A percentile compares a stretch with the other conserved stretches of the same genome.
Evolutionary conservation across 2,888 invertebrate species (phyloP).

Genomic region (Rhagophthalmus giganteus): DNA sequence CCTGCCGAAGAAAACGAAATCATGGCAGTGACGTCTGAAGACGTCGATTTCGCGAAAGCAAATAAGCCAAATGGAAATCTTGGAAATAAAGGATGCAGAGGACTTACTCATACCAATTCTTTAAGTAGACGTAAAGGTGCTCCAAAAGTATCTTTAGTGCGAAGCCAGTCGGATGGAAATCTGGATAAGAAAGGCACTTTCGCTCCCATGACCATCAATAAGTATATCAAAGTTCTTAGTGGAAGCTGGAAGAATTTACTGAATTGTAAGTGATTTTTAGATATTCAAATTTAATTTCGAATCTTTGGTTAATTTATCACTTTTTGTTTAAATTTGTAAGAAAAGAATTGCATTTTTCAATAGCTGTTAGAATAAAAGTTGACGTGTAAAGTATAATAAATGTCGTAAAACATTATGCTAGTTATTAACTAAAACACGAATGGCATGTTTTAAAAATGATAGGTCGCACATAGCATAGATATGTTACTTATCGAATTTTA

Average conservation of each 20-base stretch:
- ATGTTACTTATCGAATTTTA: too few species aligned
- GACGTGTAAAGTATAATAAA: too few species aligned
- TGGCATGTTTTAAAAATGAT: too few species aligned
- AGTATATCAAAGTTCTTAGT: constrained; percentile 73
- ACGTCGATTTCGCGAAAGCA: constrained; percentile 37
- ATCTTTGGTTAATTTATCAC: too few species aligned
- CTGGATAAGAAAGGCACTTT: constrained; percentile 52
- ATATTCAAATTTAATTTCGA: too few species aligned
- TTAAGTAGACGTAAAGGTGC: constrained; percentile 44
- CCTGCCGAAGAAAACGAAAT: constrained; percentile 57
- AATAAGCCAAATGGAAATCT: constrained; percentile 27
- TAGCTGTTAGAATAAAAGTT: too few species aligned
- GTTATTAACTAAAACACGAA: too few species aligned
- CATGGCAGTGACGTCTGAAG: constrained; percentile 41
- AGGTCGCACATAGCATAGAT: too few species aligned
- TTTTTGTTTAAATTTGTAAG: too few species aligned
- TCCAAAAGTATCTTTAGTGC: constrained; percentile 56
- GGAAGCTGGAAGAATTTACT: constrained; percentile 81
- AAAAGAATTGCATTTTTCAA: too few species aligned
- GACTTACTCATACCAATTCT: constrained; percentile 57
- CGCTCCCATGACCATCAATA: constrained; percentile 60
- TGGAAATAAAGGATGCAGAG: constrained; percentile 40
- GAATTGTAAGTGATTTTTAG: constrained; percentile 66
- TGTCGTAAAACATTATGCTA: too few species aligned
- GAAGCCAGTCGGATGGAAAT: constrained; percentile 76